phyloP scores from a whole-genome alignment of 2,113 vertebrate genomes.

The Anseranas semipalmata region DNA sequence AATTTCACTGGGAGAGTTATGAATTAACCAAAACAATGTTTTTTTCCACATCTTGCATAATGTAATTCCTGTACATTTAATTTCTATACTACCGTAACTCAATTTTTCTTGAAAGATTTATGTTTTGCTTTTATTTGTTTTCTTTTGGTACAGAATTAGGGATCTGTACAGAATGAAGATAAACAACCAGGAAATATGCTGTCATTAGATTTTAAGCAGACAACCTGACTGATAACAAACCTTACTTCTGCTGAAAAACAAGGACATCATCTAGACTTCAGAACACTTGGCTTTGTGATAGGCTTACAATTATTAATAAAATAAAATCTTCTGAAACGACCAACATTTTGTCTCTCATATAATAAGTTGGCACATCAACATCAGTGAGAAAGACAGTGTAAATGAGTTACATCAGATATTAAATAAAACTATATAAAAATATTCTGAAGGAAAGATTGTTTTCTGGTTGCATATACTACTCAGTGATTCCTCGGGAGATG shows the following conservation, averaged over 20 bases:
- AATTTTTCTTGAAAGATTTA: neutral
- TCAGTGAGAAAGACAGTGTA: neutral
- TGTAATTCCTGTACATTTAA: neutral
- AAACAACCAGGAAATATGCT: neutral
- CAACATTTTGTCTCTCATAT: rapidly evolving
- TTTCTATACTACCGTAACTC: neutral
- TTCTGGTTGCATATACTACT: neutral
- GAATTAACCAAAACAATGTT: neutral
- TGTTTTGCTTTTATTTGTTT: neutral
- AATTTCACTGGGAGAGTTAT: neutral
- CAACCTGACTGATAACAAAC: neutral
- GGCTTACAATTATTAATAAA: neutral
- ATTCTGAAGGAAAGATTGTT: neutral
- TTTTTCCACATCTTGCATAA: neutral
- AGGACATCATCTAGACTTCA: neutral
- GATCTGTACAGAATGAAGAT: neutral
- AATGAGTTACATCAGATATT: neutral
- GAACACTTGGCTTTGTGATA: neutral
- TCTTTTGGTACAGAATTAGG: neutral
- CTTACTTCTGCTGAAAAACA: neutral
- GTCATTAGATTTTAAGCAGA: neutral
- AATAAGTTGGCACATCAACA: neutral
- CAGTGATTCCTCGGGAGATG: neutral
- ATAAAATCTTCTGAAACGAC: neutral
- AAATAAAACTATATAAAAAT: neutral